These are phyloP conservation scores for Dascyllus trimaculatus DNA, from an alignment of 2,113 vertebrate genomes.

Conservation along the genomic window DNA sequence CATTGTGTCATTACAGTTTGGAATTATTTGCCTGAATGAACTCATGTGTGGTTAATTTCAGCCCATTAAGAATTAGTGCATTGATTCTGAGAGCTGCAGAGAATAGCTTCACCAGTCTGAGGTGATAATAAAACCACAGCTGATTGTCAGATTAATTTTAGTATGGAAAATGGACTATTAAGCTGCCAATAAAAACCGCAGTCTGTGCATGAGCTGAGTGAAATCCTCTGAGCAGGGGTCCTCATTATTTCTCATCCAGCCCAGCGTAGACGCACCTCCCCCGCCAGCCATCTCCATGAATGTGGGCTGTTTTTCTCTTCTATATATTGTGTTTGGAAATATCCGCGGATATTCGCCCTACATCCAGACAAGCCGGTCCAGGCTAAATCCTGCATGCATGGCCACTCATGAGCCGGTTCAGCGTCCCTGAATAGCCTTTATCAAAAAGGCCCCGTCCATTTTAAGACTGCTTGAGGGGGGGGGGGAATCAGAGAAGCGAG, in stretches of 20 bases:
- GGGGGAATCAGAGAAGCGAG: constrained; percentile 49
- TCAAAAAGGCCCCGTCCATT: constrained; percentile 68
- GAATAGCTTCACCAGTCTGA: background rate
- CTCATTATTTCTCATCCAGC: constrained; percentile 69
- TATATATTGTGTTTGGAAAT: constrained; percentile 34
- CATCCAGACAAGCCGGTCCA: constrained; percentile 62
- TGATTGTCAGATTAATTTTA: constrained; percentile 41
- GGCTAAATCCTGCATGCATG: constrained; percentile 67
- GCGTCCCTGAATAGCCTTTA: constrained; percentile 57
- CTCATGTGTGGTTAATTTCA: constrained; percentile 14
- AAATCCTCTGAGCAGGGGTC: constrained; percentile 69
- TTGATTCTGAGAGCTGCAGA: background rate
- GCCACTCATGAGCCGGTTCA: constrained; percentile 57
- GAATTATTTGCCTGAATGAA: constrained; percentile 25
- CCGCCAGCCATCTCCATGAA: constrained; percentile 67
- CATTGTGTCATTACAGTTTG: constrained; percentile 32
- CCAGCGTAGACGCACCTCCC: constrained; percentile 62
- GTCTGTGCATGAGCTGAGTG: constrained; percentile 50
- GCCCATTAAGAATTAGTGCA: constrained; percentile 26
- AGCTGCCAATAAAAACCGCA: constrained; percentile 47
- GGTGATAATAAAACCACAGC: constrained; percentile 12
- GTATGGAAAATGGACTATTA: constrained; percentile 23
- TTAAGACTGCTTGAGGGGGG: constrained; percentile 56
- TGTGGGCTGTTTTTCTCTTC: constrained; percentile 47
- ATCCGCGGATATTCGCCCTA: constrained; percentile 65